A percentile compares a stretch with the other conserved stretches of the same genome.
These are phyloP conservation scores for Teleiodes luculella DNA, from an alignment of 2,888 invertebrate genomes.

Conservation along the genomic window DNA sequence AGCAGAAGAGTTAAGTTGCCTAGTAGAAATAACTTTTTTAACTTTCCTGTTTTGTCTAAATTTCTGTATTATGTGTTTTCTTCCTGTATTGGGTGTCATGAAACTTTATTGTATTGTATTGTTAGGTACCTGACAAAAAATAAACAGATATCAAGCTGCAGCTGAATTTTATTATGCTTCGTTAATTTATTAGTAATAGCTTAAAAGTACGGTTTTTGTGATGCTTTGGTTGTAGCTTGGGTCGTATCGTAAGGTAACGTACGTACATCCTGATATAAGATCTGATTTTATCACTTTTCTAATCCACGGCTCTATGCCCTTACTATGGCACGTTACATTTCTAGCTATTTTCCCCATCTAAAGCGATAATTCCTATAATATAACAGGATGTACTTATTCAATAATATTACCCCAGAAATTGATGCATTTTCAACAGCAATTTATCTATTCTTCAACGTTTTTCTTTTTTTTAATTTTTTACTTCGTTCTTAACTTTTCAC, in stretches of 20 bases:
- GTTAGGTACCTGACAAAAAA: not conserved
- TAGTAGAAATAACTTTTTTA: no score
- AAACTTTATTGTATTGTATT: no score
- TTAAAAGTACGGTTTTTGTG: conserved; percentile 3
- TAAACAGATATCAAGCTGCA: conserved; percentile 35
- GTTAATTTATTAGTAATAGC: conserved; percentile 5
- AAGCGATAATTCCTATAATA: no score
- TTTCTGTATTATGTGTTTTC: no score
- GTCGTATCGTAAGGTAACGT: no score
- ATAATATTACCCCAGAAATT: no score
- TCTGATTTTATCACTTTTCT: not conserved
- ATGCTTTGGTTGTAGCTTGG: conserved; percentile 13
- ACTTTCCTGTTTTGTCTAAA: no score
- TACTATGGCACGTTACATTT: no score
- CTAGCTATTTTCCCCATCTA: no score
- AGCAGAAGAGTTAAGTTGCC: no score
- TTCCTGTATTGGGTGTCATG: no score
- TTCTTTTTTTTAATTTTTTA: not conserved
- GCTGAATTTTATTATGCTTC: conserved; percentile 46
- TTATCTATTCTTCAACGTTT: not conserved
- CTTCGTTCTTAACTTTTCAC: not conserved
- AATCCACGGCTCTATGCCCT: not conserved
- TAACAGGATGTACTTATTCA: no score
- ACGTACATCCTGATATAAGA: not conserved
- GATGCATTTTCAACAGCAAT: not conserved